Evolutionary conservation across 2,888 invertebrate genomes (phyloP).

Genomic region (Drosophila buzzatii): DNA sequence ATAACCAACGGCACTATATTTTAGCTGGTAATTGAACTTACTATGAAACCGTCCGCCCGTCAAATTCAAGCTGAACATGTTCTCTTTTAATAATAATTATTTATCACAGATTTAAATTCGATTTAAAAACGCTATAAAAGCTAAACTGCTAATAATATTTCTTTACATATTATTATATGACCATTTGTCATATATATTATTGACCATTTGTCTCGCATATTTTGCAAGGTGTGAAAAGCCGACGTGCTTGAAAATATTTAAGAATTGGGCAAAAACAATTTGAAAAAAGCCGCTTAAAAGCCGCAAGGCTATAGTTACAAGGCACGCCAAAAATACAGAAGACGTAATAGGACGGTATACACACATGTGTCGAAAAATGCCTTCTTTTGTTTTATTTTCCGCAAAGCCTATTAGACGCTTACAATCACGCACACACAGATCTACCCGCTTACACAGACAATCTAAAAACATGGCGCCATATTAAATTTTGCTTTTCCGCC

Average conservation of each 20-base stretch:
- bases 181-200: slow-evolving; percentile 23
- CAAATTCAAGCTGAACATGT: neutral
- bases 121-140: neutral
- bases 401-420: slow-evolving; percentile 62
- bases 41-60: neutral
- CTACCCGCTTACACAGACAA: slow-evolving; percentile 1
- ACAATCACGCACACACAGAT: slow-evolving; percentile 14
- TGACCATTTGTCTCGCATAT: slow-evolving; percentile 57
- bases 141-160: neutral
- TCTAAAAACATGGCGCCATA: slow-evolving; percentile 65
- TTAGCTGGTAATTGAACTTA: slow-evolving; percentile 20
- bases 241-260: slow-evolving; percentile 52
- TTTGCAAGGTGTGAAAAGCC: slow-evolving; percentile 59
- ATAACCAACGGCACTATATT: slow-evolving; percentile 51
- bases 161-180: neutral
- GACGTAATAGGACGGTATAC: slow-evolving; percentile 21
- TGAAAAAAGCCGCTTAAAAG: slow-evolving; percentile 62
- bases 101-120: neutral
- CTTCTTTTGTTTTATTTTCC: slow-evolving; percentile 60
- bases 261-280: slow-evolving; percentile 52
- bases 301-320: slow-evolving; percentile 53
- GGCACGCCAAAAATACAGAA: slow-evolving; percentile 12
- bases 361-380: slow-evolving; percentile 18
- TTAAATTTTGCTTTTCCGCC: slow-evolving; percentile 58
- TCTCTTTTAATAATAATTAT: neutral